Conservation (phyloP, 2,888 invertebrate genomes). For the Dendrolimus pini region DNA sequence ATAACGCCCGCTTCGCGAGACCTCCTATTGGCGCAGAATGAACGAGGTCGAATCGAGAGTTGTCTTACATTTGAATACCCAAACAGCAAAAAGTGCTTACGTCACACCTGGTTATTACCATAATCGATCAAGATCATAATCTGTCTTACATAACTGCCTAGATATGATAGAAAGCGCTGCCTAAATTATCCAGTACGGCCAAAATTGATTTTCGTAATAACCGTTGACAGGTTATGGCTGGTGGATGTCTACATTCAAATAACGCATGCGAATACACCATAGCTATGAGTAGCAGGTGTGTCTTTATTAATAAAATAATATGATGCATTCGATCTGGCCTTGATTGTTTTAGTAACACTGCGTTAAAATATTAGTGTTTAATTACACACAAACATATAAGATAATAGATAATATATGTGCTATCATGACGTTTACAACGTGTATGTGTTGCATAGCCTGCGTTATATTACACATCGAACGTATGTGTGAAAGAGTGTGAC, state of each 20-base stretch:
- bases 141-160: constrained; percentile 47
- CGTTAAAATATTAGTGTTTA: no score
- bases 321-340: no score
- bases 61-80: constrained; percentile 40
- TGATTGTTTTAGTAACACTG: no score
- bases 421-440: constrained; percentile 1
- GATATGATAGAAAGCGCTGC: constrained; percentile 50
- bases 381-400: background rate
- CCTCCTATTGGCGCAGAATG: constrained; percentile 37
- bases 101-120: constrained; percentile 57
- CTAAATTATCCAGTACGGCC: constrained; percentile 34
- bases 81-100: constrained; percentile 46
- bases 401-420: background rate
- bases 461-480: constrained; percentile 1
- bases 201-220: constrained; percentile 20
- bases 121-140: constrained; percentile 67
- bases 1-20: constrained; percentile 30
- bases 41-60: constrained; percentile 48
- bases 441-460: constrained; percentile 4
- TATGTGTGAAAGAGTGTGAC: constrained; percentile 15
- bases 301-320: no score
- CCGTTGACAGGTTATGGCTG: constrained; percentile 11
- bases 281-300: no score
- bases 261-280: constrained; percentile 3
- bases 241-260: constrained; percentile 13